These are phyloP conservation scores for Procambarus clarkii DNA, from an alignment of 1,140 invertebrate genomes.

Conservation along the genomic window DNA sequence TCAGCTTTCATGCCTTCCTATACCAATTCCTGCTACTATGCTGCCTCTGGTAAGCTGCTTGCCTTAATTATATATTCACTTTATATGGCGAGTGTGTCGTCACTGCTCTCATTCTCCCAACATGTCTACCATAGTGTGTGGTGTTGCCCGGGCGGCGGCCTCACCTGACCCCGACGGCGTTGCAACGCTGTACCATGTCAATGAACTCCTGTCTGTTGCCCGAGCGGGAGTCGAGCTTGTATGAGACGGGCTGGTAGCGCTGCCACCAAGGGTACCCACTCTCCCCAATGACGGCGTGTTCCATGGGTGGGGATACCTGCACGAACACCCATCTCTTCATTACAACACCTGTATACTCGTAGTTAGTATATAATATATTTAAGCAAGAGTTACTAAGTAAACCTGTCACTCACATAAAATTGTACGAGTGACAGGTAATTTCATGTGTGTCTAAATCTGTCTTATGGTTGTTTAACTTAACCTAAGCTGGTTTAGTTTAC, in stretches of 20 bases:
- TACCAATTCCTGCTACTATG: no score
- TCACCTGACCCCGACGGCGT: slow-evolving; percentile 79
- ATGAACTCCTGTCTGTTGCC: slow-evolving; percentile 77
- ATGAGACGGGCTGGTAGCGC: slow-evolving; percentile 79
- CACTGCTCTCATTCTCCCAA: no score
- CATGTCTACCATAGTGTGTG: no score
- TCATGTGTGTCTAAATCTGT: no score
- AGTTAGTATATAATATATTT: background rate
- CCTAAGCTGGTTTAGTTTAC: no score
- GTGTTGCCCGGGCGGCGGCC: background rate
- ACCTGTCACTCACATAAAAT: background rate
- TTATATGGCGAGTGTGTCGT: no score
- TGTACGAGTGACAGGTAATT: no score
- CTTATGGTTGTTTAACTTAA: no score
- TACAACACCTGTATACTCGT: background rate
- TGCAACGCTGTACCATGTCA: slow-evolving; percentile 79
- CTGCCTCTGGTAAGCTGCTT: no score
- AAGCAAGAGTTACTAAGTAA: background rate
- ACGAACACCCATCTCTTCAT: background rate
- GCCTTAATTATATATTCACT: no score
- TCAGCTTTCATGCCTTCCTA: no score
- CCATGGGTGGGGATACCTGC: slow-evolving; percentile 74
- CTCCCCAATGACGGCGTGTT: slow-evolving; percentile 72
- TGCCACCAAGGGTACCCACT: slow-evolving; percentile 78
- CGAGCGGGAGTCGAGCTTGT: slow-evolving; percentile 77